These are phyloP conservation scores for Anthopleura xanthogrammica DNA, from an alignment of 92 coral and sea anemone species.

Conservation along the genomic window DNA sequence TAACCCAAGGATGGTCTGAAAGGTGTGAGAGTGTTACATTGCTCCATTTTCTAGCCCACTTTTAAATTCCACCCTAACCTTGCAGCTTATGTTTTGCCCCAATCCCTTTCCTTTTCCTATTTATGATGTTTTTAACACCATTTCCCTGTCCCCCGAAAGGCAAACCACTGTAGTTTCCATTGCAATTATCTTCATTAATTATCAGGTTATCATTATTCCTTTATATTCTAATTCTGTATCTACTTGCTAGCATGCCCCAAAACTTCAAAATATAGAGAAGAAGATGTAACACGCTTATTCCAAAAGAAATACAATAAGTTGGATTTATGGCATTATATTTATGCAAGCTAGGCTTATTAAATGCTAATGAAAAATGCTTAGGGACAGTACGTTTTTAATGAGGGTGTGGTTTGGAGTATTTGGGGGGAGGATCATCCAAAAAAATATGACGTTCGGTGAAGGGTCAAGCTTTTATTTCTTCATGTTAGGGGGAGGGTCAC, in stretches of 20 bases:
- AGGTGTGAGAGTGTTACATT: background rate
- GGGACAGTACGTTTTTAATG: too few species aligned
- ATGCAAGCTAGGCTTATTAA: background rate
- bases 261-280: slow-evolving; percentile 3
- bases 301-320: slow-evolving; percentile 16
- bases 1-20: background rate
- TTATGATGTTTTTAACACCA: background rate
- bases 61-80: too few species aligned
- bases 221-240: background rate
- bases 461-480: too few species aligned
- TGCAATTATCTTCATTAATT: too few species aligned
- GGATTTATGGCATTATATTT: background rate
- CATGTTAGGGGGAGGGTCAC: too few species aligned
- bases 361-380: background rate
- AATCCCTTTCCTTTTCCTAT: background rate
- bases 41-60: background rate
- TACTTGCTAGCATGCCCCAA: slow-evolving; percentile 9
- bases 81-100: too few species aligned
- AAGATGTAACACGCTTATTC: slow-evolving; percentile 7
- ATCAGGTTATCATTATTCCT: too few species aligned
- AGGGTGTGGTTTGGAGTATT: too few species aligned
- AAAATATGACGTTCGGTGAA: too few species aligned
- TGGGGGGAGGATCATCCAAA: too few species aligned
- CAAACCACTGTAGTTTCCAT: too few species aligned
- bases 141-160: background rate